Evolutionary conservation across 1,140 invertebrate genomes (phyloP).

Genomic region (Onthophagus taurus): DNA sequence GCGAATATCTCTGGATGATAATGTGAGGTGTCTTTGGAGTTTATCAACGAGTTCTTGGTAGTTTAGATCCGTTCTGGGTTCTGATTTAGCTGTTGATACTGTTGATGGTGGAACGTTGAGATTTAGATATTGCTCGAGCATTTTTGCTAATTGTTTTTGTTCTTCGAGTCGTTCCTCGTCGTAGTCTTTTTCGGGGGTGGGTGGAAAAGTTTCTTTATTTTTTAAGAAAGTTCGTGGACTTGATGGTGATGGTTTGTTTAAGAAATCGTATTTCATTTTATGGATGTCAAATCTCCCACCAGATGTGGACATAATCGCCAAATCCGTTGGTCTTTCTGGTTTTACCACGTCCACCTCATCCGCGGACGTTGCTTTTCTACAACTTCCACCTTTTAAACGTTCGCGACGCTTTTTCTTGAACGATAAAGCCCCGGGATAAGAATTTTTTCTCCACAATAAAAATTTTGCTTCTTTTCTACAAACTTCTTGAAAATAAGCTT

Average conservation of each 20-base stretch:
- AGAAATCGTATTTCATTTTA: slow-evolving; percentile 55
- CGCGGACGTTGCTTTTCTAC: slow-evolving; percentile 50
- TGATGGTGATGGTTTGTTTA: slow-evolving; percentile 36
- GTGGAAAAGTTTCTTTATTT: slow-evolving; percentile 9
- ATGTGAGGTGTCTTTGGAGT: slow-evolving; percentile 51
- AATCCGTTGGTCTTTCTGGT: slow-evolving; percentile 39
- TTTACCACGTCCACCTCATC: slow-evolving; percentile 49
- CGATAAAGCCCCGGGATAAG: slow-evolving; percentile 59
- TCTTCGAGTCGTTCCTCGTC: slow-evolving; percentile 48
- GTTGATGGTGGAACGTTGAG: no score
- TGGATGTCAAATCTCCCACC: slow-evolving; percentile 55
- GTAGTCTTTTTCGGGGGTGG: neutral
- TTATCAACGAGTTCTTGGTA: slow-evolving; percentile 55
- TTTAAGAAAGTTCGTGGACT: slow-evolving; percentile 15
- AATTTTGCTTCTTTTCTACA: slow-evolving; percentile 68
- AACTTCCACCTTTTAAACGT: slow-evolving; percentile 53
- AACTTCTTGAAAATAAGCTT: slow-evolving; percentile 74
- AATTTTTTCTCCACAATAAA: slow-evolving; percentile 69
- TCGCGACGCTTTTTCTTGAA: slow-evolving; percentile 44
- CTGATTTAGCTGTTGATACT: slow-evolving; percentile 32
- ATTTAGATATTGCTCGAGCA: slow-evolving; percentile 57
- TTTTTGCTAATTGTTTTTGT: slow-evolving; percentile 48
- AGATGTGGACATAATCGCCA: slow-evolving; percentile 43
- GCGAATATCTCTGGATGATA: slow-evolving; percentile 31
- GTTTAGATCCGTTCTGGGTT: slow-evolving; percentile 40